Percentiles rank a stretch among this genome's conserved stretches.
These are phyloP conservation scores for Hylomyscus alleni DNA, from an alignment of 2,797 vertebrate genomes.

Conservation along the genomic window DNA sequence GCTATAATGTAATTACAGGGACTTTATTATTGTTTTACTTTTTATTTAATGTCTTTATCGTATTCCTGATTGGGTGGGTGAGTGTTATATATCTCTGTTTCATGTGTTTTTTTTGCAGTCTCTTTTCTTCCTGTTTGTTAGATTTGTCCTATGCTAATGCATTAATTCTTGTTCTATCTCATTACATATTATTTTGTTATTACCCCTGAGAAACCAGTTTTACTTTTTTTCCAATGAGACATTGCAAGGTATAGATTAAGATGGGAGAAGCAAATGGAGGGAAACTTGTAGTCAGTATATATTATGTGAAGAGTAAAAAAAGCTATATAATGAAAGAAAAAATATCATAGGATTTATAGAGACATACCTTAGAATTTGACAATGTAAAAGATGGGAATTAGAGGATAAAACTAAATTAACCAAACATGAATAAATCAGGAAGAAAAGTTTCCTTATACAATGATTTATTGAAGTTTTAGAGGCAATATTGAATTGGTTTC, in stretches of 20 bases:
- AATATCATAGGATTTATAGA: neutral
- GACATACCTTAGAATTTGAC: neutral
- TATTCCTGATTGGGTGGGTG: too few species aligned
- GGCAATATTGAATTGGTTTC: neutral
- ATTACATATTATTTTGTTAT: neutral
- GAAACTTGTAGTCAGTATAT: neutral
- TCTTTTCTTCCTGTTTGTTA: neutral
- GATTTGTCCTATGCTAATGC: neutral
- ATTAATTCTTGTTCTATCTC: neutral
- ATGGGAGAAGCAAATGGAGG: too few species aligned
- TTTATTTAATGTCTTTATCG: neutral
- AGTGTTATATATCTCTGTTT: neutral
- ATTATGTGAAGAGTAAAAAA: neutral
- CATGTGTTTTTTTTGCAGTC: rapidly evolving
- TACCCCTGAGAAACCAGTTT: too few species aligned
- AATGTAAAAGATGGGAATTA: neutral
- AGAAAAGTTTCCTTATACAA: neutral
- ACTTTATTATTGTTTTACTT: too few species aligned
- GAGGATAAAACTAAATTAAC: neutral
- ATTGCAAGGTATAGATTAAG: neutral
- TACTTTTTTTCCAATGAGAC: neutral
- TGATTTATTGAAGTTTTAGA: slow-evolving; percentile 13
- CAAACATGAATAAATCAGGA: neutral
- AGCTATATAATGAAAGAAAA: neutral
- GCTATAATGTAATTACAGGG: too few species aligned